Base-by-base conservation (phyloP, 2,113 vertebrate species). In the Xyrauchen texanus region DNA sequence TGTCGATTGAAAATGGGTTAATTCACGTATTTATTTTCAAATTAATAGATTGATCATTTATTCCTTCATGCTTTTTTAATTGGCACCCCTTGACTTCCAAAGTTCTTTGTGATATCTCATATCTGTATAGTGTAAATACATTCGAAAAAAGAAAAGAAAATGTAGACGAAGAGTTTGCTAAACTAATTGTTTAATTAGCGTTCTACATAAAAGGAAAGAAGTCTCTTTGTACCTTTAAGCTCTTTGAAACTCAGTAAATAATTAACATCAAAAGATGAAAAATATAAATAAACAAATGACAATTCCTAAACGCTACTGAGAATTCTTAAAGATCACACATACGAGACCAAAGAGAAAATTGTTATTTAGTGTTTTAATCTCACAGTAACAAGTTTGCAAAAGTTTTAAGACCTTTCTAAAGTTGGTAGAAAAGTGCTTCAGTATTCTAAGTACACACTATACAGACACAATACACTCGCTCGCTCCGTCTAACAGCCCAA, bases 401-500 rank as follows among this genome's bases (percentile, higher is more conserved):
- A 34, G 63, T 21, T 16, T 73, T 68, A 34, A 60, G 51, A 13
- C 10, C 49, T 42, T 52, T 34, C 62, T 42, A 42, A 76, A 46
- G 64, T 58, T 60, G 15, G 52, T 66, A 44, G 44, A 44, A 15
- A 21, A 42, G 47, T 42, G 16, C 10, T 45, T 79, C 58, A 51
- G 57, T 75, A 69, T 45, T 66, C 57, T 77, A 45, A 44, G 34
- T 66, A 51, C 70, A 34, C 21, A 34, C 21, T 34, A 34, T 3
- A 34, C 21, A 34, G 21, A 34, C 21, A 34, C 21, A 34, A 3
- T 34, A 82, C 13, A 75, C 65, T 58, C 13, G 47, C 47, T 49
- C 60, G 68, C 68, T 62, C 34, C 44, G 64, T 69, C 68, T 65
- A 75, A 51, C 45, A 63, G 51, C 16, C 12, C 47, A 67, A 68